A percentile compares a stretch with the other conserved stretches of the same genome.
Evolutionary conservation across 1,140 invertebrate species (phyloP).

Genomic region (Platyscapa corneri): DNA sequence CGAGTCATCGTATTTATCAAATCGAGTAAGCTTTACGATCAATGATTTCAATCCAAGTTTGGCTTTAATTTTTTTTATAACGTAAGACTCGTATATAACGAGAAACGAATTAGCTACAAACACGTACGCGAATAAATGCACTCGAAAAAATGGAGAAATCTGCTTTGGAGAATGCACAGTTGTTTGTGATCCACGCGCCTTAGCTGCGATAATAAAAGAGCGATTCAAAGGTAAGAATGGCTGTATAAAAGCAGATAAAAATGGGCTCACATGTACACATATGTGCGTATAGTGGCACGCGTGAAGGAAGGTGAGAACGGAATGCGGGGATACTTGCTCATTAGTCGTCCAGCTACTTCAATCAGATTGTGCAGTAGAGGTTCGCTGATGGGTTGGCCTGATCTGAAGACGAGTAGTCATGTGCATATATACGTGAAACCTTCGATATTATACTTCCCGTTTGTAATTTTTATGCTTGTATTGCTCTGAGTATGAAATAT

Average conservation of each 20-base stretch:
- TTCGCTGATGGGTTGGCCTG: neutral
- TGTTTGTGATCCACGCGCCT: no score
- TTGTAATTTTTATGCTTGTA: neutral
- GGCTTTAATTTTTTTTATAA: no score
- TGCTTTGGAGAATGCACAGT: neutral
- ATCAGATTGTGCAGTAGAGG: conserved; percentile 60
- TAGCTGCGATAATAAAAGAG: no score
- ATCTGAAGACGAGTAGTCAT: neutral
- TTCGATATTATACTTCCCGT: neutral
- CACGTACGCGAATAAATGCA: neutral
- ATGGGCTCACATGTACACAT: neutral
- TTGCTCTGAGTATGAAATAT: neutral
- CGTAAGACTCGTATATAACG: neutral
- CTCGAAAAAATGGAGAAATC: neutral
- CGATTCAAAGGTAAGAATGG: no score
- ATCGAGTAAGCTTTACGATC: neutral
- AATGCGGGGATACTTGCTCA: conserved; percentile 62
- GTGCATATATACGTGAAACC: neutral
- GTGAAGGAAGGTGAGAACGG: conserved; percentile 59
- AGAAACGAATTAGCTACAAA: no score
- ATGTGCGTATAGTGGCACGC: conserved; percentile 47
- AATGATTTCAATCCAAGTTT: no score
- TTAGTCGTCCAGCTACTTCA: conserved; percentile 63
- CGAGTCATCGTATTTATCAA: neutral
- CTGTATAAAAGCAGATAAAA: neutral